Base-by-base conservation (phyloP, 1,140 invertebrate species). In the Neuroterus valhalla region DNA sequence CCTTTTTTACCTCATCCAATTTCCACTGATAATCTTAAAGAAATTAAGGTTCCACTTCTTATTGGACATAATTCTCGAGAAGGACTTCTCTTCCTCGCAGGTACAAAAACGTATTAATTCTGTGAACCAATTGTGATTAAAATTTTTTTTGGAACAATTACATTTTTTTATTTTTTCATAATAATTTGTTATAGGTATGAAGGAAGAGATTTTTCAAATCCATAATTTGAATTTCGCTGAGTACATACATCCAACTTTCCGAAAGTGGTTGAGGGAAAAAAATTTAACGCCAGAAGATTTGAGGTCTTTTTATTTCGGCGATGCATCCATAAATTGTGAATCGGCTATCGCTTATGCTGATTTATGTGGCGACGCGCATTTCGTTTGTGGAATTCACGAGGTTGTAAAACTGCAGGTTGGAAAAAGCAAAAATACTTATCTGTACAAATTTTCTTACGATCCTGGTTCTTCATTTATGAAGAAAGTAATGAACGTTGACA, bases 31-130 rank as follows among this genome's bases (percentile, higher is more conserved):
- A 81, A 80, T 21, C 87, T 91, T 66, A 85, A 86, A 48, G 90
- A 90, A 46, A 80, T 91, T 43, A 89, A 91, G 71, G 87, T 94
- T 14, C 93, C 94, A 0, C 86, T 92, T 17, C 89, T 94, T 8
- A 79, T 91, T 17, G 94, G 94, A 0, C 91, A 92, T 48, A 93
- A 91, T 80, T 86, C 80, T 17, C 83, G 88, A 14, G 94, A 95
- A 88, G 92, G 92, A 68, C 62, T 67, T 45, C 12, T 79, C 45
- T 38, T 46, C 12, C 42, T 79, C 14, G 71, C 71, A 68, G 77
- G 77, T 79, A 70, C 19, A 26, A 31, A 38, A 55, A 55, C 43
- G 17, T 19, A 72, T 45, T 43, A 68, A 6, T 67, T 50, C 11
- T 67, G 50, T 2, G 15, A 68, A 38, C 23, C 8, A 17, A 23